Percentiles rank a stretch among this genome's conserved stretches.
These are phyloP conservation scores for Zaprionus africanus DNA, from an alignment of 1,140 invertebrate genomes.

Conservation along the genomic window DNA sequence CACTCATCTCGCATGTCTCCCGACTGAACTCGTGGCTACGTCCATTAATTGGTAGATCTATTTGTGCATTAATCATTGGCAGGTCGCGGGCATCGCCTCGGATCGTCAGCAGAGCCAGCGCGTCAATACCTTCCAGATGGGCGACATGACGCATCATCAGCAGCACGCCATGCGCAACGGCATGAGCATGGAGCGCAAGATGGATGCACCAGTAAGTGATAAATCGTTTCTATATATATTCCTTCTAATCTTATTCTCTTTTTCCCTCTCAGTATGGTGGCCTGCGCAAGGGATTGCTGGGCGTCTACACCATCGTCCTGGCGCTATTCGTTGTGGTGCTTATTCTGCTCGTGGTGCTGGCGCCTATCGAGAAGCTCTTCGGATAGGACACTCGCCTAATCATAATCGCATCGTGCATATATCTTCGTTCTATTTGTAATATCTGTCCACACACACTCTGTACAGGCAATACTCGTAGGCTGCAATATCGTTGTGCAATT, in stretches of 20 bases:
- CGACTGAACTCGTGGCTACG: constrained; percentile 45
- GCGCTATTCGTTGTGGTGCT: constrained; percentile 87
- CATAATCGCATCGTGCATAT: background rate
- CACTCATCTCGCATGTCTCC: constrained; percentile 49
- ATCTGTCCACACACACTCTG: constrained; percentile 17
- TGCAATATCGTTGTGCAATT: constrained; percentile 11
- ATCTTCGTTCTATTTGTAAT: constrained; percentile 19
- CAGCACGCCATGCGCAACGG: constrained; percentile 86
- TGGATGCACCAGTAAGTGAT: constrained; percentile 90
- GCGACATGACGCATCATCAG: constrained; percentile 87
- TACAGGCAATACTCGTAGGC: constrained; percentile 35
- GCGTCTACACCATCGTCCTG: constrained; percentile 89
- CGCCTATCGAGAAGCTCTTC: constrained; percentile 87
- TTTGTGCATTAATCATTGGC: constrained; percentile 83
- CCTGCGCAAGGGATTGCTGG: constrained; percentile 90
- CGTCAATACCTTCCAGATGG: constrained; percentile 93
- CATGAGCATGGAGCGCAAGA: constrained; percentile 88
- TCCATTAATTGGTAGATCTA: constrained; percentile 70
- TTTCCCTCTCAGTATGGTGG: constrained; percentile 88
- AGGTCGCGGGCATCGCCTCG: constrained; percentile 90
- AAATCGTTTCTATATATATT: background rate
- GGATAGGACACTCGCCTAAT: background rate
- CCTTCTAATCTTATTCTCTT: background rate
- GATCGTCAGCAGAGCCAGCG: constrained; percentile 89
- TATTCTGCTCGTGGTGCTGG: constrained; percentile 89